phyloP scores from a whole-genome alignment of 2,113 vertebrate species.

The Thalassarche chlororhynchos region DNA sequence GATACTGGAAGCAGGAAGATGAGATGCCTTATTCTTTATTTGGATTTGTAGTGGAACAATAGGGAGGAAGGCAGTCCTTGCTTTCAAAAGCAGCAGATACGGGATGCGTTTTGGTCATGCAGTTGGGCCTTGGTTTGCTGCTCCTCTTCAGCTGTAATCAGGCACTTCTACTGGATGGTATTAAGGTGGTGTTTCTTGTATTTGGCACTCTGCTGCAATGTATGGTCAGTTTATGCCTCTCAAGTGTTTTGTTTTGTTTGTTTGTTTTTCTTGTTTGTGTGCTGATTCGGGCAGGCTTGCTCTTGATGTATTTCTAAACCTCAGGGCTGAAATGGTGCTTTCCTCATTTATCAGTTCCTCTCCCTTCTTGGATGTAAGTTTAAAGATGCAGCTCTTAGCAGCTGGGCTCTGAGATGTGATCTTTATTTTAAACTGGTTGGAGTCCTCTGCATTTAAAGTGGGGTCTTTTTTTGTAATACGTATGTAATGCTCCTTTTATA shows the following conservation, averaged over 20 bases:
- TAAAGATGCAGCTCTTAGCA: background rate
- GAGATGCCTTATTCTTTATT: background rate
- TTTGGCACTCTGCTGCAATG: background rate
- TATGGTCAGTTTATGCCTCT: background rate
- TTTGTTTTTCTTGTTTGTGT: background rate
- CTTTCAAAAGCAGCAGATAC: background rate
- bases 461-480: background rate
- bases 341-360: background rate
- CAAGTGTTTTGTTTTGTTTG: too few relatives aligned
- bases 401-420: background rate
- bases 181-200: background rate
- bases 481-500: background rate
- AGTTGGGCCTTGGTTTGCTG: background rate
- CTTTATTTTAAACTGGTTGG: background rate
- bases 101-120: background rate
- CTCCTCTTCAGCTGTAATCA: background rate
- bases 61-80: background rate
- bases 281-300: background rate
- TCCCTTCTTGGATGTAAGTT: background rate
- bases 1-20: background rate
- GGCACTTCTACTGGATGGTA: background rate
- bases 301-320: background rate
- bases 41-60: background rate
- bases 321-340: background rate
- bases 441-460: background rate